phyloP scores from a whole-genome alignment of 1,140 invertebrate species.

The Lasioglossum baleicum region DNA sequence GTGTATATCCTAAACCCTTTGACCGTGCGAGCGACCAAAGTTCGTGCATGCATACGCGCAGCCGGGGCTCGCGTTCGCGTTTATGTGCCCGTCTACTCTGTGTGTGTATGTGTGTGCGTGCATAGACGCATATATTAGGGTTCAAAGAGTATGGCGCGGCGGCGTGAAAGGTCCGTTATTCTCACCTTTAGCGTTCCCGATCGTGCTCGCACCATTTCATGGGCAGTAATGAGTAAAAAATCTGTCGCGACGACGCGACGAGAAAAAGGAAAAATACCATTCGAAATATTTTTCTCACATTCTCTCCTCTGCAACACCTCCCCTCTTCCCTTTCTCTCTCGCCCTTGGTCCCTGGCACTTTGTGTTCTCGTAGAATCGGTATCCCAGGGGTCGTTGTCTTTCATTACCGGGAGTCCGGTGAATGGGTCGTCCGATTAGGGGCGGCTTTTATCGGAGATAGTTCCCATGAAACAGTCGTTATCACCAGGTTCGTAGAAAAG shows the following conservation, averaged over 20 bases:
- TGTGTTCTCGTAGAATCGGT: conserved; percentile 14
- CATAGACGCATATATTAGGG: conserved; percentile 15
- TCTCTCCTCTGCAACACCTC: not conserved
- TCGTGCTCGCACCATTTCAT: conserved; percentile 18
- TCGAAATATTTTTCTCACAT: conserved; percentile 29
- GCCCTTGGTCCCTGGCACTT: too few species aligned
- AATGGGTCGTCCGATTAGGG: conserved; percentile 3
- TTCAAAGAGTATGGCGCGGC: conserved; percentile 15
- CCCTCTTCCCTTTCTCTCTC: not conserved
- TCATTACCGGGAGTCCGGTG: not conserved
- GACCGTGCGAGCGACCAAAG: conserved; percentile 51
- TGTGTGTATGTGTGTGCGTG: not conserved
- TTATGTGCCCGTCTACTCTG: not conserved
- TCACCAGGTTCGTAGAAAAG: conserved; percentile 9
- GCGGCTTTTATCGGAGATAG: conserved; percentile 27
- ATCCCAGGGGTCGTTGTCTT: not conserved
- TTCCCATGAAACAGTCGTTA: conserved; percentile 49
- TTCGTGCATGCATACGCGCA: not conserved
- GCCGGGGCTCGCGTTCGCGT: not conserved
- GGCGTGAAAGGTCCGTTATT: conserved; percentile 50
- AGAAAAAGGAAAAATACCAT: conserved; percentile 32
- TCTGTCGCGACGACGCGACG: not conserved
- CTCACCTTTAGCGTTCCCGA: conserved; percentile 48
- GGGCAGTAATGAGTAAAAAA: conserved; percentile 30
- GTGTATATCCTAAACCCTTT: conserved; percentile 60